phyloP scores from a whole-genome alignment of 2,797 vertebrate genomes.

The Dicrostonyx torquatus region DNA sequence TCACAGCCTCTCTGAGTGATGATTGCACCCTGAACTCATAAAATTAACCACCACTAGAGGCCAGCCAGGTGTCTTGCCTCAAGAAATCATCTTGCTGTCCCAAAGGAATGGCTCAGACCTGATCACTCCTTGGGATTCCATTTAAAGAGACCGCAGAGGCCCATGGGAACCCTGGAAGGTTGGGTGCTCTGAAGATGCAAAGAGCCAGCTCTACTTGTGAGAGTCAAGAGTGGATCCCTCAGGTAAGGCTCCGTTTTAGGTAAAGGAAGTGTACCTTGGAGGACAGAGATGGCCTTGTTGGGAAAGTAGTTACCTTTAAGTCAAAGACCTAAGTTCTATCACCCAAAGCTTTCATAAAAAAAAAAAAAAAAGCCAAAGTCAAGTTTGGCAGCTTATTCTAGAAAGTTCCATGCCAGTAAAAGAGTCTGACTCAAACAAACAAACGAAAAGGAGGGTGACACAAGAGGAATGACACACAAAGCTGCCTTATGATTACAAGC shows the following conservation, averaged over 20 bases:
- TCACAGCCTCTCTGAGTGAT: conserved; percentile 90
- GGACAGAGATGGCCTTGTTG: background rate
- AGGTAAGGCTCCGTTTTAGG: conserved; percentile 45
- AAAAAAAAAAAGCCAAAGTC: background rate
- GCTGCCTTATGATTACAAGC: background rate
- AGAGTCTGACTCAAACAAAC: background rate
- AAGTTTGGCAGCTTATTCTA: background rate
- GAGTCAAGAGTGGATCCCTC: background rate
- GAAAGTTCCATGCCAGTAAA: background rate
- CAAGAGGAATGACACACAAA: background rate
- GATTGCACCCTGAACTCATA: conserved; percentile 94
- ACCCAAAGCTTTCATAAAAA: background rate
- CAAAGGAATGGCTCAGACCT: conserved; percentile 82
- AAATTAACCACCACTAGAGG: conserved; percentile 95
- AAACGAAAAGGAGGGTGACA: background rate
- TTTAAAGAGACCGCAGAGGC: conserved; percentile 76
- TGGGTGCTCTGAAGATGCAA: conserved; percentile 73
- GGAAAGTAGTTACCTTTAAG: background rate
- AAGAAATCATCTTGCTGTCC: conserved; percentile 88
- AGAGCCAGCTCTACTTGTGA: conserved; percentile 58
- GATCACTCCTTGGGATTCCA: conserved; percentile 84
- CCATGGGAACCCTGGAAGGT: conserved; percentile 73
- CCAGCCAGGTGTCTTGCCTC: conserved; percentile 95
- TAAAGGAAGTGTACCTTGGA: background rate
- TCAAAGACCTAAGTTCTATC: background rate